Base-by-base conservation (phyloP, 2,113 vertebrate genomes). In the Atherinomorus stipes region DNA sequence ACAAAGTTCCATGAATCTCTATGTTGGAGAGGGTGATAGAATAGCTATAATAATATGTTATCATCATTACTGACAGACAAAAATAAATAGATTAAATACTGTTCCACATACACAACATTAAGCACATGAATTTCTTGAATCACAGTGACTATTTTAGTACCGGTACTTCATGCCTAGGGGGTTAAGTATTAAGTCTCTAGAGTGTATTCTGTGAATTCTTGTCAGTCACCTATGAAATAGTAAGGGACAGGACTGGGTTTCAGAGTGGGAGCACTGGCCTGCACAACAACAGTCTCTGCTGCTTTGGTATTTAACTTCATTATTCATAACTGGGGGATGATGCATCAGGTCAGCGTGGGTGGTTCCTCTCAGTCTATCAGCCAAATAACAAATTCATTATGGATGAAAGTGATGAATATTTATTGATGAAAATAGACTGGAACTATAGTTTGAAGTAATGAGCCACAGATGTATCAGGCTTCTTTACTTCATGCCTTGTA, bases 121-220 rank as follows among this genome's bases (percentile, higher is more conserved):
- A 71, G 68, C 13, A 64, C 57, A 56, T 5, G 12, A 34, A 71
- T 37, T 38, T 60, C 71, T 86, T 69, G 64, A 49, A 68, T 80
- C 60, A 85, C 79, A 64, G 76, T 78, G 71, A 72, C 84, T 84
- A 11, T 53, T 64, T 60, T 44, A 84, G 64, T 42, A n/a, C n/a
- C n/a, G n/a, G n/a, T n/a, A 70, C 71, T 65, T 83, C 71, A 66
- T 50, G 63, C 72, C 59, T 16, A 19, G 1, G 10, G 44, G 54
- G 38, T 87, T 5, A 84, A 89, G 85, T 82, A 85, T 89, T 86
- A 78, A 89, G n/a, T 45, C 22, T 37, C 42, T 22, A 22, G 51
- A 71, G 28, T 21, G 44, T 60, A 59, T 60, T 25, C 34, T 72
- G 64, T 53, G 54, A 84, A 71, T 37, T 67, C 28, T 78, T 80